Evolutionary conservation across 2,797 vertebrate genomes (phyloP).

Genomic region (Buceros bicornis): DNA sequence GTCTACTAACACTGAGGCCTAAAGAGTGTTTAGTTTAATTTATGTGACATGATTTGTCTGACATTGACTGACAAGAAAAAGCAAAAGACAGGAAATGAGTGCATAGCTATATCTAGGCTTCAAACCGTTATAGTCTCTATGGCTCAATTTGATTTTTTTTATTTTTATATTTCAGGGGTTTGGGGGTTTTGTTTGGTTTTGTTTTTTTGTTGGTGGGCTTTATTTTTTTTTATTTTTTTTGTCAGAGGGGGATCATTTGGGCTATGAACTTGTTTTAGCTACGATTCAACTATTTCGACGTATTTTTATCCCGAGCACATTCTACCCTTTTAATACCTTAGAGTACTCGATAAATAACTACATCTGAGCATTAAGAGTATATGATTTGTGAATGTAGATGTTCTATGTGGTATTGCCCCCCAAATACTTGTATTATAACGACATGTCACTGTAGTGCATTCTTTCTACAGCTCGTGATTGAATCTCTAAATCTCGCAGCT

Average conservation of each 20-base stretch:
- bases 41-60: not conserved
- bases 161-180: not conserved
- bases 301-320: not conserved
- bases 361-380: not conserved
- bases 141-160: not conserved
- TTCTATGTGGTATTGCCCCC: not conserved
- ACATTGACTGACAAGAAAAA: slow-evolving; percentile 23
- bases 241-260: not conserved
- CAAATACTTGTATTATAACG: not conserved
- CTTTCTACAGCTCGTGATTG: not conserved
- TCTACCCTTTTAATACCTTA: not conserved
- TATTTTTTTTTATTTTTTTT: not conserved
- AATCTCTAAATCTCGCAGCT: not conserved
- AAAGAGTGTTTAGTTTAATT: not conserved
- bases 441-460: not conserved
- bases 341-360: not conserved
- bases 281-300: not conserved
- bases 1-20: not conserved
- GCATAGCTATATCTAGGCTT: not conserved
- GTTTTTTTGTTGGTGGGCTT: not conserved
- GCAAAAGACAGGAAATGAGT: not conserved
- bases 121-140: not conserved
- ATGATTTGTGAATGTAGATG: not conserved
- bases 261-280: not conserved
- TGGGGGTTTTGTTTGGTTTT: too few species aligned